A percentile compares a stretch with the other conserved stretches of the same genome.
Conservation (phyloP, 2,888 invertebrate genomes). For the Aromia moschata region DNA sequence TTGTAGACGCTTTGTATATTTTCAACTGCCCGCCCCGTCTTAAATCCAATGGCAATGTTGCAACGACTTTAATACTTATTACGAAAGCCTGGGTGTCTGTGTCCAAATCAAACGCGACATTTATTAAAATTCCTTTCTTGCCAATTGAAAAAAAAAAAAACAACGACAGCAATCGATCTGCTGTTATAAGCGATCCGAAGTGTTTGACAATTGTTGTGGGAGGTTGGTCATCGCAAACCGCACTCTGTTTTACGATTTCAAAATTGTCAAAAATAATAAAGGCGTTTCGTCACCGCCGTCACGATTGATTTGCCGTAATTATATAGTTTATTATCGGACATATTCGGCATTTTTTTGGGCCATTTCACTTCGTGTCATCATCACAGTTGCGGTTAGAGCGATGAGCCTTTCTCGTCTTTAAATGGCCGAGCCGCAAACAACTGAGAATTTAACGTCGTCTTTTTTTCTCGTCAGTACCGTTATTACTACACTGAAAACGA, state of each 20-base stretch:
- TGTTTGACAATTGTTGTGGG: not conserved
- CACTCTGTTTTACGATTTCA: not conserved
- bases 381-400: not conserved
- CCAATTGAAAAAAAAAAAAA: not conserved
- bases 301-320: not conserved
- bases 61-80: not conserved
- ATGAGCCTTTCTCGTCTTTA: not conserved
- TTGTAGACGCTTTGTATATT: too few relatives aligned
- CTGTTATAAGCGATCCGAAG: not conserved
- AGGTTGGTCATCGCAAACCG: not conserved
- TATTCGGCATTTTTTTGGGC: not conserved
- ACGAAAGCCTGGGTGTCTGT: not conserved
- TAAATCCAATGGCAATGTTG: not conserved
- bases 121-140: not conserved
- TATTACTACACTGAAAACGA: not conserved
- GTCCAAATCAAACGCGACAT: not conserved
- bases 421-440: not conserved
- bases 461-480: not conserved
- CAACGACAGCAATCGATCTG: not conserved
- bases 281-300: not conserved
- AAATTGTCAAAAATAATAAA: not conserved
- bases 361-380: not conserved
- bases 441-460: too few relatives aligned
- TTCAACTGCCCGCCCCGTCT: too few relatives aligned
- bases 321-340: constrained; percentile 2